Percentiles rank a stretch among this genome's conserved stretches.
Evolutionary conservation across 2,888 invertebrate species (phyloP).

Genomic region (Drosophila multiciliata): DNA sequence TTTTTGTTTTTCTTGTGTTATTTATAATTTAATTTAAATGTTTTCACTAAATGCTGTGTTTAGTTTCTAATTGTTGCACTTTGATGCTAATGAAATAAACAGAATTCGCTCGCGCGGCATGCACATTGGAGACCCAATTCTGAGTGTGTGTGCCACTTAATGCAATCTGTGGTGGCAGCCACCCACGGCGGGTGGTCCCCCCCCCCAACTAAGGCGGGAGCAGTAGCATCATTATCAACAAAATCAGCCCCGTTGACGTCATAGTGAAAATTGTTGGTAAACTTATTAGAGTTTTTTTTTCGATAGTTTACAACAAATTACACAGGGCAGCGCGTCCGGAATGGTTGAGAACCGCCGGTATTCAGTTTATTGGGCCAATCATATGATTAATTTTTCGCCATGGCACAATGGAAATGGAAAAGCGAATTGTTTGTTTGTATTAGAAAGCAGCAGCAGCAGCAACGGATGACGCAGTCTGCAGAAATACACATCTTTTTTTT

Average conservation of each 20-base stretch:
- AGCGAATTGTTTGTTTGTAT: slow-evolving; percentile 48
- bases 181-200: slow-evolving; percentile 31
- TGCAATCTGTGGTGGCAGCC: slow-evolving; percentile 47
- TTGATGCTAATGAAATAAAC: slow-evolving; percentile 71
- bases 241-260: slow-evolving; percentile 56
- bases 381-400: slow-evolving; percentile 73
- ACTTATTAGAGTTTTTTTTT: slow-evolving; percentile 46
- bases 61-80: slow-evolving; percentile 72
- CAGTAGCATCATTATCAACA: slow-evolving; percentile 40
- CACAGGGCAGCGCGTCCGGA: slow-evolving; percentile 30
- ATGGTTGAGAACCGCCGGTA: slow-evolving; percentile 18
- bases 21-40: slow-evolving; percentile 66
- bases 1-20: slow-evolving; percentile 15
- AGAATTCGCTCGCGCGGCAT: slow-evolving; percentile 33
- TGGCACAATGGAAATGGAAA: slow-evolving; percentile 35
- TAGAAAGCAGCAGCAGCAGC: slow-evolving; percentile 36
- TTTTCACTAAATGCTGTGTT: slow-evolving; percentile 62
- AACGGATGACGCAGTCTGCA: slow-evolving; percentile 51
- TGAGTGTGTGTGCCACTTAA: slow-evolving; percentile 71
- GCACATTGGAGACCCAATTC: slow-evolving; percentile 60
- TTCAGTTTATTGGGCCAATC: slow-evolving; percentile 71
- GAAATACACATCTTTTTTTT: slow-evolving; percentile 26
- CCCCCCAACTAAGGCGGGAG: not conserved
- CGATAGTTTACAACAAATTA: slow-evolving; percentile 63
- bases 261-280: slow-evolving; percentile 55